Percentiles rank a stretch among this genome's conserved stretches.
phyloP scores from a whole-genome alignment of 2,888 invertebrate genomes.

The Octodonta nipae region DNA sequence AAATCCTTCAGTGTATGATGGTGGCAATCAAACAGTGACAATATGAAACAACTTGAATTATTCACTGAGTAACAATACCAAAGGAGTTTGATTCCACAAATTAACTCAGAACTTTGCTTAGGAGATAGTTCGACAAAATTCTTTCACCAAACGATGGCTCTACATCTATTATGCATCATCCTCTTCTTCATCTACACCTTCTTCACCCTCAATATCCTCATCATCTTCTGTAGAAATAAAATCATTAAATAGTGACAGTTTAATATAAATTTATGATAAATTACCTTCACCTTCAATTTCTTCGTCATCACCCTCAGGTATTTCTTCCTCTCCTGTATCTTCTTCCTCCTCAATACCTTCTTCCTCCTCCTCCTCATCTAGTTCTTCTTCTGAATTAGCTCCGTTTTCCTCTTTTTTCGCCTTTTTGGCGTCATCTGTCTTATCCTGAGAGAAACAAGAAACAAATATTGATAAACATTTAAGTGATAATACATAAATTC shows the following conservation, averaged over 20 bases:
- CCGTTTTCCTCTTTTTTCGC: conserved; percentile 70
- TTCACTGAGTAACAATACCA: too few species aligned
- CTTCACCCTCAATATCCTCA: conserved; percentile 34
- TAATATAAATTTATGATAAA: too few species aligned
- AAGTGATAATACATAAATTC: too few species aligned
- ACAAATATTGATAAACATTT: too few species aligned
- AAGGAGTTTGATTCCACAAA: conserved; percentile 23
- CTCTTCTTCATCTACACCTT: conserved; percentile 34
- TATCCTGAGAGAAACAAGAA: conserved; percentile 43
- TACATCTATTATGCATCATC: conserved; percentile 36
- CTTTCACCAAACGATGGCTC: conserved; percentile 25
- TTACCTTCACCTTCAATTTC: conserved; percentile 36
- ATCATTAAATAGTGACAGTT: not conserved
- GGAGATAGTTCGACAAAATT: conserved; percentile 25
- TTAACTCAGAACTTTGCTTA: conserved; percentile 31
- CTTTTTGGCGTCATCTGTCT: conserved; percentile 62
- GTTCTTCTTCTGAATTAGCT: conserved; percentile 47
- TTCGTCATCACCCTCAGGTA: conserved; percentile 36
- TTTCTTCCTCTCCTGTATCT: conserved; percentile 35
- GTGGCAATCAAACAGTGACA: conserved; percentile 1
- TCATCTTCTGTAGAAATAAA: conserved; percentile 30
- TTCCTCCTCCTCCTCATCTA: conserved; percentile 53
- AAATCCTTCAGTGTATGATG: not conserved
- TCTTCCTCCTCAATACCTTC: conserved; percentile 33
- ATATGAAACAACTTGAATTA: not conserved